Evolutionary conservation across 2,113 vertebrate species (phyloP), one percentile per base, ranked within the genome.

Genomic region (Colistium nudipinnis): DNA sequence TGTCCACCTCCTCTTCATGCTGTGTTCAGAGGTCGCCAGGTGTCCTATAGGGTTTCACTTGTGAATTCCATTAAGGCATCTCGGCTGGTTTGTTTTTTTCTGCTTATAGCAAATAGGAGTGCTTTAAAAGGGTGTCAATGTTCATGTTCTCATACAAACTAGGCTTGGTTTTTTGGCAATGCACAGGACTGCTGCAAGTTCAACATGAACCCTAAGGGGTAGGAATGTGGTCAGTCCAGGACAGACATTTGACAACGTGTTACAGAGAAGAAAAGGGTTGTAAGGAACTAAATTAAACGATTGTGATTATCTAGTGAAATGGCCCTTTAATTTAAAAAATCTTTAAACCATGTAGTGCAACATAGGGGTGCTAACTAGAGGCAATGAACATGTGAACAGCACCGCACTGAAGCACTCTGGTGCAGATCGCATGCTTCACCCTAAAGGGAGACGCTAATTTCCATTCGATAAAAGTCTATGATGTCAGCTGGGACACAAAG

Each of bases 401-500:
- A 13, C 28, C 20, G 49, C 69, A 33, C 66, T 60, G 65, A 36
- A 67, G 53, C 60, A 6, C 49, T 65, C 53, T 66, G 41, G 30
- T 39, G 61, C 61, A n/a, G n/a, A 62, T 74, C 62, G 27, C 62
- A 22, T 48, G 74, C 56, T 74, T 79, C 56, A 53, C 67, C 69
- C 81, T 1, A n/a, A 70, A 33, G 31, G 52, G 66, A 82, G 52
- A 84, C 39, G 66, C 74, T 80, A 82, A 88, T 87, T 87, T 82
- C 52, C 68, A 76, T 81, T 81, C 79, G 84, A 87, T 83, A 76
- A 80, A 84, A 85, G 75, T 88, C 70, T 81, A 63, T 86, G 74
- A 87, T 86, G 83, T 87, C 87, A 87, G 72, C 67, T 17, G 73
- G 80, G 75, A 84, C 75, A 83, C 83, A 86, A 86, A 86, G 80